Base-by-base conservation (phyloP, 2,888 invertebrate species). In the Apomyelois bistriatella region DNA sequence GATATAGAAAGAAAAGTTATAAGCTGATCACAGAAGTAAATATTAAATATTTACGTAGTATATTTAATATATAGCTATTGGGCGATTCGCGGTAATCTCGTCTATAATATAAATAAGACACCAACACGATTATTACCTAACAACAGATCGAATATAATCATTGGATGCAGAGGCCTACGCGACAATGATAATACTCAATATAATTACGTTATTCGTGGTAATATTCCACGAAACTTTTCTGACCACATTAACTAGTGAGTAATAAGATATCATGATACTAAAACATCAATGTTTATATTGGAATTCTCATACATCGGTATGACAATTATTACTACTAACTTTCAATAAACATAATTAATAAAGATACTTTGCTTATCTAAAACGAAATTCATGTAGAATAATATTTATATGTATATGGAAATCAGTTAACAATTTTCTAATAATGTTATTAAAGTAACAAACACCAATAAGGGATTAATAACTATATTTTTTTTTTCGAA, bases 11-110 rank as follows among this genome's bases (percentile, higher is more conserved):
- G 75, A 77, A 82, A 72, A 83, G 78, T 80, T n/a, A 76, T 74
- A 81, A 79, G 76, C 77, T 79, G 84, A 87, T 88, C 86, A 88
- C 87, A 88, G 82, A 82, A 85, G 83, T 85, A 85, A 82, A 85
- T 84, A 85, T 84, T 74, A 82, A 68, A 82, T 82, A 82, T 82
- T 82, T 82, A 83, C 81, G 78, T 76, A 71, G 10, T 52, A 79
- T 74, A 79, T 72, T 68, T 70, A 76, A 35, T 32, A 72, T 37
- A 40, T 30, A 72, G 66, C 68, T 76, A 75, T 70, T 64, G 74
- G 36, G 72, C 72, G 76, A 69, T 71, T 69, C 71, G 68, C 70
- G 70, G 66, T 70, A 68, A 66, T 70, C 65, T 70, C 70, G 71
- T 73, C 57, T 61, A 62, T 63, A 58, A 60, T 65, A 65, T 63